Base-by-base conservation (phyloP, 2,888 invertebrate species). In the Agonopterix subpropinquella region DNA sequence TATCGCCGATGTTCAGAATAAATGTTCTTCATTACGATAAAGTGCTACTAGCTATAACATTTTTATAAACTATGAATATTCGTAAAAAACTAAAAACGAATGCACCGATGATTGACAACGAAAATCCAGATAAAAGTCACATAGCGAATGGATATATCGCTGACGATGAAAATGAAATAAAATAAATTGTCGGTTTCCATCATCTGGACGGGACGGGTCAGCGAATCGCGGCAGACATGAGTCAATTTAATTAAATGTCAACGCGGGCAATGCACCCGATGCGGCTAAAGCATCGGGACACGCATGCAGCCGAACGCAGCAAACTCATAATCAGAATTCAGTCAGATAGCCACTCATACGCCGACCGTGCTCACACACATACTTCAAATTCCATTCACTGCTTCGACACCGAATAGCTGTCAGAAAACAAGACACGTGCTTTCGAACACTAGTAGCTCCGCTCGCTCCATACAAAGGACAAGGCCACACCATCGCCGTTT, bases 181-280 rank as follows among this genome's bases (percentile, higher is more conserved):
- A 58, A 57, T 55, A 48, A 48, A 61, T 58, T 59, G 54, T 56
- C 55, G 58, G 56, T 53, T 57, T 56, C 55, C 56, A 60, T 57
- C 61, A 58, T 56, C 44, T 59, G 54, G 52, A 55, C 56, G 59
- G 49, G 62, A 58, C 65, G 64, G 72, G 63, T 74, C 75, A 73
- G 67, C 70, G 69, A 69, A 70, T 74, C 64, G 71, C 61, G 53
- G 28, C 28, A 65, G 65, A 67, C 68, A 58, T 61, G 66, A 72
- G 65, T 78, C 76, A 75, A 73, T 80, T 82, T 77, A 78, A 82
- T 85, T 79, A 79, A 85, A 84, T 79, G 81, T 77, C 81, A 79
- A 65, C 71, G 65, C 68, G 71, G 70, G 58, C 71, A 68, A 71
- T 75, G 75, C 81, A 71, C 71, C 64, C 67, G 63, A 59, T 68